Evolutionary conservation across 2,113 vertebrate species (phyloP), one percentile per base, ranked within the genome.

Genomic region (Bubo scandiacus): DNA sequence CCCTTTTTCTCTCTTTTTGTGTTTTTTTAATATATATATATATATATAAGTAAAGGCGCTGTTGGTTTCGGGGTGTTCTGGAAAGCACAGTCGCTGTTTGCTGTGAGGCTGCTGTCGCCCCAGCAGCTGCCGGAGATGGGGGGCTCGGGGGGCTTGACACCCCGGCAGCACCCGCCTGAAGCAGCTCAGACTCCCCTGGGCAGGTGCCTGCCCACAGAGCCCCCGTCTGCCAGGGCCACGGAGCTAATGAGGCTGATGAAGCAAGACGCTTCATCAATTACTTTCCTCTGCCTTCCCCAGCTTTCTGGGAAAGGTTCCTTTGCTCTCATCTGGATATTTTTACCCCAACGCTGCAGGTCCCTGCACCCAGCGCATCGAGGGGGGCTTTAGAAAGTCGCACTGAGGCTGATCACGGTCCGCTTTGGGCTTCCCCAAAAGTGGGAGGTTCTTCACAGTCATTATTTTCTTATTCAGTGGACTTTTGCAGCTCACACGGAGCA

Each of bases 401-500:
- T 3, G 45, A 10, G 38, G 30, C 45, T 12, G 12, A 2, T 4
- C 6, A 0, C 0, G 6, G 10, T 17, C 51, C 0, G 0, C 1
- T 38, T 34, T 12, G 80, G 43, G 25, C 32, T 65, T 54, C 38
- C 51, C 27, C 29, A 9, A 36, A 34, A 61, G 21, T 32, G 9
- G 36, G 8, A 47, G 9, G 5, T 5, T 68, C 58, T 59, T 32
- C 13, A 3, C 0, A 0, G 23, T 10, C 9, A 0, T 17, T 25
- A 2, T 36, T 16, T 15, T 4, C 34, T 10, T 16, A 0, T 2
- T 20, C 15, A 0, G 25, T 20, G 30, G 17, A 9, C 72, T 58
- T 34, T 17, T 9, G 1, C 27, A 9, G 20, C n/a, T 54, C 6
- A 0, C 1, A 0, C 0, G 1, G 55, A n/a, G 36, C 66, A 18